Evolutionary conservation across 2,797 vertebrate genomes (phyloP).

Genomic region (Miichthys miiuy): DNA sequence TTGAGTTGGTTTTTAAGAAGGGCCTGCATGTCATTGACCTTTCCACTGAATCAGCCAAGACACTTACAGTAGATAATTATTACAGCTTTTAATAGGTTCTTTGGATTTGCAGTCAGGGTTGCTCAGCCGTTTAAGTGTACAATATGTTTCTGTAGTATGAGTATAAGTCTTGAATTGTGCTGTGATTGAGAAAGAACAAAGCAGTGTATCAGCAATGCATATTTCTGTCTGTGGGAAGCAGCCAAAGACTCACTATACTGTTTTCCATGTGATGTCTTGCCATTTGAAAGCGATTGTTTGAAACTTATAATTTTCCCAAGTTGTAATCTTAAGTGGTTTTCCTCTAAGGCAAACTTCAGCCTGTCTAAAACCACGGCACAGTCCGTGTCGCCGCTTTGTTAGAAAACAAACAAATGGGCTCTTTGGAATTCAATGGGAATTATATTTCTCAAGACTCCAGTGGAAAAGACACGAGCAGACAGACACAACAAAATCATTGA

Average conservation of each 20-base stretch:
- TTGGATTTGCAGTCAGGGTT: conserved; percentile 16
- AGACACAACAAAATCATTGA: conserved; percentile 3
- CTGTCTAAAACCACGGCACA: conserved; percentile 41
- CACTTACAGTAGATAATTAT: conserved; percentile 35
- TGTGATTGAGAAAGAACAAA: conserved; percentile 41
- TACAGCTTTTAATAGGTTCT: conserved; percentile 22
- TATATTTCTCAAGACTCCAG: conserved; percentile 30
- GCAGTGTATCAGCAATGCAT: conserved; percentile 47
- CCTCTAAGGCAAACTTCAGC: conserved; percentile 59
- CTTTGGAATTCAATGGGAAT: conserved; percentile 43
- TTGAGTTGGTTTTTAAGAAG: conserved; percentile 26
- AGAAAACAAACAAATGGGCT: conserved; percentile 58
- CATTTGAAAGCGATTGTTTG: conserved; percentile 67
- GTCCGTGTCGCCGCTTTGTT: conserved; percentile 47
- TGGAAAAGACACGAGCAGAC: conserved; percentile 8
- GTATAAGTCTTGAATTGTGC: conserved; percentile 10
- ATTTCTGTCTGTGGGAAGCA: conserved; percentile 59
- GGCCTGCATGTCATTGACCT: conserved; percentile 47
- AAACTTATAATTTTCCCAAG: conserved; percentile 66
- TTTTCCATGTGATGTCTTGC: conserved; percentile 49
- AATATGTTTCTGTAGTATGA: conserved; percentile 23
- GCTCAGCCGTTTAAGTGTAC: not conserved
- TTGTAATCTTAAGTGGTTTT: conserved; percentile 69
- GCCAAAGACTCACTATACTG: conserved; percentile 34
- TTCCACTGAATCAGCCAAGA: conserved; percentile 43